Conservation (phyloP, 2,888 invertebrate species). For the Polydrusus cervinus region DNA sequence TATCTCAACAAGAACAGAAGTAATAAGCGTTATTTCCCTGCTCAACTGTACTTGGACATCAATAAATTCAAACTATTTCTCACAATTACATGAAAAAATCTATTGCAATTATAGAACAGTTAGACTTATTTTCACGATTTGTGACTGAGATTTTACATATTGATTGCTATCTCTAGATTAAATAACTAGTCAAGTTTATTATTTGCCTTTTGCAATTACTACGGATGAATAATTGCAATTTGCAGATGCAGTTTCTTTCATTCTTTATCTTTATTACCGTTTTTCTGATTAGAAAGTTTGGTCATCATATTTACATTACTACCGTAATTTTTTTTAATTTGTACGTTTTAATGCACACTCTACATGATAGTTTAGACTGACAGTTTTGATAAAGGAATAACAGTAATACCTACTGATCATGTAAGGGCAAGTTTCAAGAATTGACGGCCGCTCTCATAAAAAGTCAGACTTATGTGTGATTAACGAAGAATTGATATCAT, state of each 20-base stretch:
- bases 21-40: slow-evolving; percentile 30
- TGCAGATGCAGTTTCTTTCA: slow-evolving; percentile 12
- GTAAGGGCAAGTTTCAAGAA: too few species aligned
- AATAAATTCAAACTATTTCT: slow-evolving; percentile 30
- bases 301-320: too few species aligned
- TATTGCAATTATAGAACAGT: slow-evolving; percentile 39
- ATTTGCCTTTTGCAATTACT: slow-evolving; percentile 34
- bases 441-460: too few species aligned
- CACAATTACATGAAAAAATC: slow-evolving; percentile 25
- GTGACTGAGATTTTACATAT: slow-evolving; percentile 26
- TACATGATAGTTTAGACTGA: too few species aligned
- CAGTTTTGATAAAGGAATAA: too few species aligned
- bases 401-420: too few species aligned
- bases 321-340: too few species aligned
- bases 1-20: slow-evolving; percentile 16
- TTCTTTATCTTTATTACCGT: background rate
- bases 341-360: too few species aligned
- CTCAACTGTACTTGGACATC: background rate
- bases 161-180: slow-evolving; percentile 42
- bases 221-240: slow-evolving; percentile 12
- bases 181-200: slow-evolving; percentile 36
- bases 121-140: slow-evolving; percentile 35
- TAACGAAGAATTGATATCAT: too few species aligned
- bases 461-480: too few species aligned
- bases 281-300: too few species aligned